Base-by-base conservation (phyloP, 2,113 vertebrate species). In the Coptodon bakossiorum region DNA sequence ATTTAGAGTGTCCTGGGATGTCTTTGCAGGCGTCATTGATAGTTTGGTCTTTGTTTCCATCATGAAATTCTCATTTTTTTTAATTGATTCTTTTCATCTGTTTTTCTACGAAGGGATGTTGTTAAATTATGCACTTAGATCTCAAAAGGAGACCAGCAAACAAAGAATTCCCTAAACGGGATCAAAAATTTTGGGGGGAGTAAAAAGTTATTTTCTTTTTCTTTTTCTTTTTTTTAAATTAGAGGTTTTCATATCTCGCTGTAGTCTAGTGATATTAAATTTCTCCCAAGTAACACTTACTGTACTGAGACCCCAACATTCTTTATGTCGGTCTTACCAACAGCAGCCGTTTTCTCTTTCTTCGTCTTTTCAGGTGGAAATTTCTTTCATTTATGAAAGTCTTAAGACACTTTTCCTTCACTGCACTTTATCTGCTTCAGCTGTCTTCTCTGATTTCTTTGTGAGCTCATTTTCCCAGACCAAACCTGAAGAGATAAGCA, bases 1-100 rank as follows among this genome's bases (percentile, higher is more conserved):
- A 54, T 87, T 93, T 87, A 93, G 87, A 93, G 84, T 4, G 63
- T 83, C 88, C 84, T 79, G 45, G 14, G n/a, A 83, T 45, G 78
- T 87, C 82, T 89, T 76, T 83, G 22, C 34, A 76, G 36, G 8
- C 34, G n/a, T 88, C 84, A 81, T 27, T 63, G 82, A 76, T 76
- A 22, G 38, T 83, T 76, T 48, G 9, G 24, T 48, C 40, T 56
- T 68, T 48, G 17, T 85, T 52, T 50, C 13, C 13, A 24, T 31
- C 9, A 31, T 59, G 4, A 56, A n/a, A 43, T 85, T 38, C 22
- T 10, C 10, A 71, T 9, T 3, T 27, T 45, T 45, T 27, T 12
- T 4, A 31, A 19, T 9, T 57, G 10, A 5, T 61, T 13, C 4
- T 31, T 50, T 29, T 50, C 8, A 45, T 50, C 43, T 76, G 43